Conservation (phyloP, 2,888 invertebrate genomes). For the Acrobasis suavella region DNA sequence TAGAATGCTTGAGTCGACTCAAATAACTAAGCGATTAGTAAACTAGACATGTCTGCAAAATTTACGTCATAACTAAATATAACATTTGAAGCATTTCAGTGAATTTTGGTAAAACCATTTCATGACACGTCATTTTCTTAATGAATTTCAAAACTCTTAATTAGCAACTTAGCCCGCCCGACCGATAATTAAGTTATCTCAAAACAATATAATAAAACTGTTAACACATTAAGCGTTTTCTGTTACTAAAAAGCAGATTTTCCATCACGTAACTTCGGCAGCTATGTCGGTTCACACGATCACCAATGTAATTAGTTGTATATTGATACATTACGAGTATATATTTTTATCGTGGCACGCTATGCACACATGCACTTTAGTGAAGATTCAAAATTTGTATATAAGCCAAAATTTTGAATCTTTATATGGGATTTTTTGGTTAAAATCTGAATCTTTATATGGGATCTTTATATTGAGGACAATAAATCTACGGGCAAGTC, state of each 20-base stretch:
- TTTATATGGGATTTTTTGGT: no score
- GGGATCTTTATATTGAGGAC: constrained; percentile 29
- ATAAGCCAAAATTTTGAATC: constrained; percentile 25
- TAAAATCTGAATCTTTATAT: no score
- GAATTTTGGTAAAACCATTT: no score
- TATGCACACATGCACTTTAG: constrained; percentile 4
- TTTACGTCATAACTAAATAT: not conserved
- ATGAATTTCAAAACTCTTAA: no score
- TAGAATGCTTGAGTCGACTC: not conserved
- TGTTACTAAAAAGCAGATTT: not conserved
- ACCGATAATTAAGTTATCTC: no score
- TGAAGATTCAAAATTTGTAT: not conserved
- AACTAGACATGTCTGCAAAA: not conserved
- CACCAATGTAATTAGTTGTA: not conserved
- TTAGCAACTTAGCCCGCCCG: no score
- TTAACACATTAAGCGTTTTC: no score
- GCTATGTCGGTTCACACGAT: not conserved
- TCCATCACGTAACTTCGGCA: not conserved
- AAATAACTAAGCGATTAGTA: not conserved
- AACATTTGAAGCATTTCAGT: no score
- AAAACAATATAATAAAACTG: no score
- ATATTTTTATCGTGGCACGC: constrained; percentile 24
- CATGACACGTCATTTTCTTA: no score
- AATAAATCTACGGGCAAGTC: constrained; percentile 35
- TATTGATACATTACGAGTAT: no score